Percentiles rank a stretch among this genome's conserved stretches.
Conservation (phyloP, 2,797 vertebrate species). For the Numenius phaeopus region DNA sequence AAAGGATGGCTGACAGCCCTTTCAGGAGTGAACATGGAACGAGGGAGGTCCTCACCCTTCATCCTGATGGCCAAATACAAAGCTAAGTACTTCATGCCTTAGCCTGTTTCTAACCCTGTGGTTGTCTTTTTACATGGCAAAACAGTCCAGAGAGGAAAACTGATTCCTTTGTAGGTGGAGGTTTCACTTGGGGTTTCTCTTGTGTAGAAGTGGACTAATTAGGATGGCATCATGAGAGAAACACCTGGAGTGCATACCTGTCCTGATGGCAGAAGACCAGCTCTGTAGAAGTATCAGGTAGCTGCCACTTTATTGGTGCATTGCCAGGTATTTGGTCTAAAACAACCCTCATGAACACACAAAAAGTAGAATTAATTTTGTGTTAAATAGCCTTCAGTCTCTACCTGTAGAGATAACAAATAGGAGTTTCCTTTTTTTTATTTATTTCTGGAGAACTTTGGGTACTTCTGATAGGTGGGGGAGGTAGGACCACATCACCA, state of each 20-base stretch:
- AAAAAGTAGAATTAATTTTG: neutral
- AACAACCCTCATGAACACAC: neutral
- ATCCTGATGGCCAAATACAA: neutral
- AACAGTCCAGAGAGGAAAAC: neutral
- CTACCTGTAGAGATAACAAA: neutral
- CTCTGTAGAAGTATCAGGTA: neutral
- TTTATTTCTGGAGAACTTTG: neutral
- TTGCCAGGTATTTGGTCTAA: neutral
- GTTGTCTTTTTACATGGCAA: neutral
- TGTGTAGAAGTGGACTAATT: neutral
- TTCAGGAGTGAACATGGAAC: neutral
- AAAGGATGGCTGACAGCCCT: neutral
- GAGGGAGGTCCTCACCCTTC: neutral
- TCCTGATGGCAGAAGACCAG: neutral
- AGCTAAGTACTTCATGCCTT: neutral
- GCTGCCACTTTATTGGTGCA: neutral
- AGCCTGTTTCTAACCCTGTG: neutral
- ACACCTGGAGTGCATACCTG: accelerated
- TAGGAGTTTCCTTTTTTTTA: neutral
- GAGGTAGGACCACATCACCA: neutral
- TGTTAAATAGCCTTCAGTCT: neutral
- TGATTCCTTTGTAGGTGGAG: neutral
- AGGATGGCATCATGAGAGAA: neutral
- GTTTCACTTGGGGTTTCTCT: neutral
- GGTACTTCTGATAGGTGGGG: neutral